These are phyloP conservation scores for Knipowitschia caucasica DNA, from an alignment of 2,797 vertebrate genomes.

Conservation along the genomic window DNA sequence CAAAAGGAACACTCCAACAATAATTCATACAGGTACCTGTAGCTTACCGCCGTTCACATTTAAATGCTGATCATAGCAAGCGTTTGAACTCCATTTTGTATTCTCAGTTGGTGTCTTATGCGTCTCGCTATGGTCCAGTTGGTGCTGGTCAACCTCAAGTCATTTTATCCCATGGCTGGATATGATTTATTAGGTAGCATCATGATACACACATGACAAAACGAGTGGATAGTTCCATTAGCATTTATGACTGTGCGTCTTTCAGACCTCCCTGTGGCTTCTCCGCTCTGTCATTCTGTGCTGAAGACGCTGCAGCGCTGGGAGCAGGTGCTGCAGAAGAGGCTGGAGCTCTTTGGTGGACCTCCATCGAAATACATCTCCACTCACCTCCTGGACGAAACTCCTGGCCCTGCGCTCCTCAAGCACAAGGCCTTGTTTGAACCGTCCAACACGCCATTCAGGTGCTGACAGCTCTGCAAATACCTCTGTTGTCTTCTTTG, in stretches of 20 bases:
- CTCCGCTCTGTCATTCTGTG: constrained; percentile 89
- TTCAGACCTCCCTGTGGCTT: constrained; percentile 91
- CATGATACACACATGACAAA: constrained; percentile 10
- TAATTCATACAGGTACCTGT: constrained; percentile 98
- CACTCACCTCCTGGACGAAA: constrained; percentile 80
- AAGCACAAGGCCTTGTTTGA: constrained; percentile 94
- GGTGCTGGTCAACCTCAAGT: constrained; percentile 91
- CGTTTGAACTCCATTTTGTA: constrained; percentile 13
- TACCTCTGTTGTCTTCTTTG: too few relatives aligned
- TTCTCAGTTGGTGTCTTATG: constrained; percentile 95
- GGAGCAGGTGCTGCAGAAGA: constrained; percentile 93
- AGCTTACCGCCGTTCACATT: too few relatives aligned
- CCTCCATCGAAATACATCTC: constrained; percentile 91
- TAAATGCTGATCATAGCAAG: too few relatives aligned
- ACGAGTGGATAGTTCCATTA: constrained; percentile 1
- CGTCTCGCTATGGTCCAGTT: constrained; percentile 94
- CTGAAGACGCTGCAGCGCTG: constrained; percentile 94
- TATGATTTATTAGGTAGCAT: constrained; percentile 80
- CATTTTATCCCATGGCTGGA: constrained; percentile 93
- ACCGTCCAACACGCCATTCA: constrained; percentile 94
- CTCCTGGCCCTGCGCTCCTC: constrained; percentile 89
- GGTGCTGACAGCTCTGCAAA: constrained; percentile 53
- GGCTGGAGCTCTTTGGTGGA: constrained; percentile 89
- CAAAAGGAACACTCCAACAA: constrained; percentile 91
- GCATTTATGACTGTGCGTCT: constrained; percentile 21